A percentile compares a stretch with the other conserved stretches of the same genome.
These are phyloP conservation scores for Tenthredo distinguenda DNA, from an alignment of 2,888 invertebrate species.

Conservation along the genomic window DNA sequence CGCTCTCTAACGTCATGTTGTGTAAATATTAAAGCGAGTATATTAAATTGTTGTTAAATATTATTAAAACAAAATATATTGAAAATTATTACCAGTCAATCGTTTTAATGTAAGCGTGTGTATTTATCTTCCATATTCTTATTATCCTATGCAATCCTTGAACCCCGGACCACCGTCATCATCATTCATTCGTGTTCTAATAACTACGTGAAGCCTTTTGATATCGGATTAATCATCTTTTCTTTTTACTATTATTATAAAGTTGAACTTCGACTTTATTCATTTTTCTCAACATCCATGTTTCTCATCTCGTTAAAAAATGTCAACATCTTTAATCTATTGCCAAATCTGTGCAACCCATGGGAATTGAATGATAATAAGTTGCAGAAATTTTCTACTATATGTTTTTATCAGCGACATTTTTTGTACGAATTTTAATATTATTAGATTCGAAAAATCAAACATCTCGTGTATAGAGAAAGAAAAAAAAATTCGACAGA, in stretches of 20 bases:
- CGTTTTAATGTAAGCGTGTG: constrained; percentile 58
- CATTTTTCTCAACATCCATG: no score
- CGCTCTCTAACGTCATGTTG: constrained; percentile 66
- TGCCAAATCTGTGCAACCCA: no score
- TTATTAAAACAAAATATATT: constrained; percentile 65
- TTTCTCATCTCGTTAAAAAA: no score
- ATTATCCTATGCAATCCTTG: constrained; percentile 50
- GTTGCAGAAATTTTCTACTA: no score
- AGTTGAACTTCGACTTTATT: no score
- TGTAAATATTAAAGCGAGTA: constrained; percentile 63
- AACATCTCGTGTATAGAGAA: no score
- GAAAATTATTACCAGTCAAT: constrained; percentile 62
- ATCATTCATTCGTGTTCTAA: background rate
- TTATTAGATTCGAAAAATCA: no score
- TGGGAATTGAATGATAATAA: no score
- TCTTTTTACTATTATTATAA: background rate
- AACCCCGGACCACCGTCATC: background rate
- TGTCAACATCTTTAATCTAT: no score
- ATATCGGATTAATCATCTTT: background rate
- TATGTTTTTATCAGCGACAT: no score
- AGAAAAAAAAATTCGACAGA: background rate
- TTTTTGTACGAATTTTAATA: no score
- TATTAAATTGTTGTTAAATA: constrained; percentile 56
- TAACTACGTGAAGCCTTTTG: no score
- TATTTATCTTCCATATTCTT: constrained; percentile 60